Conservation (phyloP, 2,888 invertebrate species). For the Apocheima hispidaria region DNA sequence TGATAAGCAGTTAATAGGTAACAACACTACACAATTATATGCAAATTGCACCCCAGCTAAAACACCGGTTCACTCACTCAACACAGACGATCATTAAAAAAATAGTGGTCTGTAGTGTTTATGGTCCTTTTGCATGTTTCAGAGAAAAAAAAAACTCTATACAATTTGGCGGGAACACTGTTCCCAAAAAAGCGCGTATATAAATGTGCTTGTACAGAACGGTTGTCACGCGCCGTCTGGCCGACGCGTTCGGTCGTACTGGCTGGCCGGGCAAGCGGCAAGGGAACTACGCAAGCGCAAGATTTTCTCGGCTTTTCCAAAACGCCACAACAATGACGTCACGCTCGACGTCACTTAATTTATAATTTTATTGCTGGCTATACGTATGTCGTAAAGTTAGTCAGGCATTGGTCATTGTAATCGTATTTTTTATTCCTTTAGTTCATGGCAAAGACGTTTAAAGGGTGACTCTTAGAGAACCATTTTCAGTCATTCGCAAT, state of each 20-base stretch:
- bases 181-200: slow-evolving; percentile 33
- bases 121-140: background rate
- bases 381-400: slow-evolving; percentile 5
- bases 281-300: slow-evolving; percentile 79
- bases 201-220: slow-evolving; percentile 66
- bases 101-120: slow-evolving; percentile 11
- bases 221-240: slow-evolving; percentile 73
- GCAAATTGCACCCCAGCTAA: slow-evolving; percentile 59
- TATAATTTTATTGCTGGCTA: slow-evolving; percentile 5
- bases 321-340: slow-evolving; percentile 59
- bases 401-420: background rate
- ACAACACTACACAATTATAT: slow-evolving; percentile 62
- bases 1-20: slow-evolving; percentile 57
- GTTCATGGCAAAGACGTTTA: too few relatives aligned
- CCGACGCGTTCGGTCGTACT: slow-evolving; percentile 55
- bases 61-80: slow-evolving; percentile 51
- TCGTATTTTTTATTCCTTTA: background rate
- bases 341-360: slow-evolving; percentile 50
- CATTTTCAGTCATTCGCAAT: background rate
- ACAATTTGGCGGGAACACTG: slow-evolving; percentile 35
- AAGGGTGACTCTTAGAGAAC: background rate
- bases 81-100: slow-evolving; percentile 38
- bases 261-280: slow-evolving; percentile 56
- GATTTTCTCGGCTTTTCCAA: slow-evolving; percentile 71
- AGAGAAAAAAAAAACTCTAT: slow-evolving; percentile 1